phyloP scores from a whole-genome alignment of 1,140 invertebrate species.

The Ptiloglossa arizonensis region DNA sequence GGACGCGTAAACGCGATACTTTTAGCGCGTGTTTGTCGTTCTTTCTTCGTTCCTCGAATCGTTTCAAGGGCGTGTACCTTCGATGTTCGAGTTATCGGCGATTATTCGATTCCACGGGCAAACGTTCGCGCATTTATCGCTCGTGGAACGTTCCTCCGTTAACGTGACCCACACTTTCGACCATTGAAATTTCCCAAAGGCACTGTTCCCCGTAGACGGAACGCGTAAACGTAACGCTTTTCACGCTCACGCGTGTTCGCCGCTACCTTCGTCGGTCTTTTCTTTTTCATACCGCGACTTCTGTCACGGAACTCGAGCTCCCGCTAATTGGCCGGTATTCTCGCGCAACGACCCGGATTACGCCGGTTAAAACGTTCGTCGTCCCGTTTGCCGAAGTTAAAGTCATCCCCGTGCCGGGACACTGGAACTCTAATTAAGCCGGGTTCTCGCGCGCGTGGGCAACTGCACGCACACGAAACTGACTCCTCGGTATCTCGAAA shows the following conservation, averaged over 20 bases:
- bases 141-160: no score
- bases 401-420: slow-evolving; percentile 18
- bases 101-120: no score
- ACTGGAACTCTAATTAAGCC: slow-evolving; percentile 6
- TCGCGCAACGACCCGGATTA: slow-evolving; percentile 47
- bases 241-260: neutral
- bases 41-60: no score
- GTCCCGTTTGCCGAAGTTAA: slow-evolving; percentile 44
- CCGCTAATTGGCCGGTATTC: slow-evolving; percentile 48
- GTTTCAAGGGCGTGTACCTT: no score
- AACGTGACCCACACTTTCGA: no score
- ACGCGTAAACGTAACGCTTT: neutral
- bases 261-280: neutral
- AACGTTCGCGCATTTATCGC: no score
- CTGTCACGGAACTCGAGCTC: slow-evolving; percentile 11
- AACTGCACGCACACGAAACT: neutral
- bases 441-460: neutral
- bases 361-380: slow-evolving; percentile 44
- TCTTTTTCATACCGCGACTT: neutral
- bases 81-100: no score
- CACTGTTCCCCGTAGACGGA: neutral
- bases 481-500: neutral
- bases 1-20: no score
- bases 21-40: no score
- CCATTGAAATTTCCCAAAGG: neutral